Conservation (phyloP, 2,888 invertebrate genomes). For the Plebejus melissa region DNA sequence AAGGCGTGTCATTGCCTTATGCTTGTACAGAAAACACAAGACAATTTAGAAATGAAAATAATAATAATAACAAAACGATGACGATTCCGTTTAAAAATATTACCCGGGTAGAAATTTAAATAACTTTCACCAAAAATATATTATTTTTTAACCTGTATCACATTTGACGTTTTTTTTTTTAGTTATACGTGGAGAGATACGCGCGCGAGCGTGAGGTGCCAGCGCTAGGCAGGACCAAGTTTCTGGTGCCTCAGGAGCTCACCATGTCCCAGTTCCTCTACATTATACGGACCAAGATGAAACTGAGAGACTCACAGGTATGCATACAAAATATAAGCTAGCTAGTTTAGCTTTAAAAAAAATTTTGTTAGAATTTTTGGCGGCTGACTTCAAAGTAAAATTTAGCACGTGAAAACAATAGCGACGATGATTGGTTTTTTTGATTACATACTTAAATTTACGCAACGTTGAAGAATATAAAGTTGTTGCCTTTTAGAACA, state of each 20-base stretch:
- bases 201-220: conserved; percentile 87
- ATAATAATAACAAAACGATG: too few species aligned
- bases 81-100: too few species aligned
- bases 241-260: conserved; percentile 91
- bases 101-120: too few species aligned
- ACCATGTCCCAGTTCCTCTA: conserved; percentile 92
- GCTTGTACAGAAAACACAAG: not conserved
- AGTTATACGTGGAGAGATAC: conserved; percentile 90
- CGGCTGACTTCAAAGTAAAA: not conserved
- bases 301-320: conserved; percentile 69
- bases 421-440: too few species aligned
- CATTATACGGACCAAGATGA: conserved; percentile 81
- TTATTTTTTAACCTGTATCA: not conserved
- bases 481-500: too few species aligned
- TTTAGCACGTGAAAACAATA: not conserved
- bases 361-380: not conserved
- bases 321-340: conserved; percentile 28
- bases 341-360: not conserved
- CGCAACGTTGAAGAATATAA: too few species aligned
- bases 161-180: conserved; percentile 43
- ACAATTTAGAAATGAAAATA: not conserved
- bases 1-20: conserved; percentile 17
- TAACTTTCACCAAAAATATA: too few species aligned
- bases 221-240: conserved; percentile 88
- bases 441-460: too few species aligned